These are phyloP conservation scores for Scaptomyza tumidula DNA, from an alignment of 2,888 invertebrate species.

Conservation along the genomic window DNA sequence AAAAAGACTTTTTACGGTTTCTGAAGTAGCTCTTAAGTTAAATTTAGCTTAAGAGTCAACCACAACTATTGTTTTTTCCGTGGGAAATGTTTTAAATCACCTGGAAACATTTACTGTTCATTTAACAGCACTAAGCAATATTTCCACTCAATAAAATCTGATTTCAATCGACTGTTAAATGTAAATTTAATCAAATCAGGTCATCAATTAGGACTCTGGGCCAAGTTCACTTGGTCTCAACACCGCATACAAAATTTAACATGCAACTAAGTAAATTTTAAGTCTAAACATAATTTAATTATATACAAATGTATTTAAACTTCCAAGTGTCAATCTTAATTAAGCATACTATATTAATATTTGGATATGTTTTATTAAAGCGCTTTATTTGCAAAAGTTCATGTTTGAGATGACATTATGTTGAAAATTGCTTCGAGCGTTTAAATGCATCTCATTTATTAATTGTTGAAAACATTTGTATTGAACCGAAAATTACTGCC, in stretches of 20 bases:
- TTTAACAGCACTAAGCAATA: not conserved
- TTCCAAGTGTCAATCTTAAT: slow-evolving; percentile 11
- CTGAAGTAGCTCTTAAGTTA: not conserved
- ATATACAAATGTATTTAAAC: no score
- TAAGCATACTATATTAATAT: slow-evolving; percentile 2
- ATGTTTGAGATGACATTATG: slow-evolving; percentile 6
- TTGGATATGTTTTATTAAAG: slow-evolving; percentile 1
- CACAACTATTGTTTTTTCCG: not conserved
- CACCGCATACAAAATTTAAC: no score
- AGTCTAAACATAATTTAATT: no score
- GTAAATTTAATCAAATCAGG: not conserved
- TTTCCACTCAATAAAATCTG: not conserved
- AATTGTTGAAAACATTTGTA: slow-evolving; percentile 28
- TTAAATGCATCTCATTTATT: slow-evolving; percentile 37
- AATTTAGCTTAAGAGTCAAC: not conserved
- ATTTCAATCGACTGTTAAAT: slow-evolving; percentile 3
- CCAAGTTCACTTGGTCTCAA: no score
- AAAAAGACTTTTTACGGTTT: no score
- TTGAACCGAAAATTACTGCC: slow-evolving; percentile 19
- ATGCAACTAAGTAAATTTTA: no score
- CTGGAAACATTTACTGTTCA: not conserved
- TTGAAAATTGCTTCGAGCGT: slow-evolving; percentile 6
- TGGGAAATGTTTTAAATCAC: not conserved
- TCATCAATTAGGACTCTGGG: not conserved
- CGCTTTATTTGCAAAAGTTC: slow-evolving; percentile 13